phyloP scores from a whole-genome alignment of 1,140 invertebrate species.

The Lepeophtheirus salmonis region DNA sequence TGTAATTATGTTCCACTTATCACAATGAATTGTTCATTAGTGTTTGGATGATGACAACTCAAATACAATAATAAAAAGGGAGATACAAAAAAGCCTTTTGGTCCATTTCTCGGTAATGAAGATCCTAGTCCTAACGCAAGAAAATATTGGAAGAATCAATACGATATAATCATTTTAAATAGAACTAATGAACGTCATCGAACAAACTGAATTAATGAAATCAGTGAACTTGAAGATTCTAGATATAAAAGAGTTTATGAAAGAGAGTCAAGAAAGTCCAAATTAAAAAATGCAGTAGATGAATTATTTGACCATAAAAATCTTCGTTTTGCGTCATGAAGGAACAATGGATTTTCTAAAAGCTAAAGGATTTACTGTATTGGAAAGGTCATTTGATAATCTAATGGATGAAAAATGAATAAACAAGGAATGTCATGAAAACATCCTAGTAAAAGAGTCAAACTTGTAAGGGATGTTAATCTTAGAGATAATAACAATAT shows the following conservation, averaged over 20 bases:
- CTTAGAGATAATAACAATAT: not conserved
- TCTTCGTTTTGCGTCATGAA: not conserved
- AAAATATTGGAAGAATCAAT: not conserved
- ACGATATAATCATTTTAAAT: not conserved
- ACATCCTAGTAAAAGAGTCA: not conserved
- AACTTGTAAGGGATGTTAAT: not conserved
- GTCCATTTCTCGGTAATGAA: not conserved
- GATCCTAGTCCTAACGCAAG: not conserved
- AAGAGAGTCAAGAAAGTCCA: not conserved
- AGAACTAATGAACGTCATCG: not conserved
- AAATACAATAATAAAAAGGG: too few relatives aligned
- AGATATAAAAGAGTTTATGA: not conserved
- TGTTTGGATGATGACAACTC: too few relatives aligned
- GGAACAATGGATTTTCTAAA: not conserved
- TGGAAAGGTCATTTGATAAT: not conserved
- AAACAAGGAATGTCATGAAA: not conserved
- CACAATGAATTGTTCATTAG: too few relatives aligned
- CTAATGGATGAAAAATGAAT: not conserved
- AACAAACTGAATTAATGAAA: not conserved
- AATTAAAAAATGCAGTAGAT: not conserved
- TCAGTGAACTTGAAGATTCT: not conserved
- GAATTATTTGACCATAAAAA: not conserved
- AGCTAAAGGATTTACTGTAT: not conserved
- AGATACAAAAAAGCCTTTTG: conserved; percentile 18
- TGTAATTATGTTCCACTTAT: too few relatives aligned